These are phyloP conservation scores for Parotocinclus haroldoi DNA, from an alignment of 2,797 vertebrate species.

Conservation along the genomic window DNA sequence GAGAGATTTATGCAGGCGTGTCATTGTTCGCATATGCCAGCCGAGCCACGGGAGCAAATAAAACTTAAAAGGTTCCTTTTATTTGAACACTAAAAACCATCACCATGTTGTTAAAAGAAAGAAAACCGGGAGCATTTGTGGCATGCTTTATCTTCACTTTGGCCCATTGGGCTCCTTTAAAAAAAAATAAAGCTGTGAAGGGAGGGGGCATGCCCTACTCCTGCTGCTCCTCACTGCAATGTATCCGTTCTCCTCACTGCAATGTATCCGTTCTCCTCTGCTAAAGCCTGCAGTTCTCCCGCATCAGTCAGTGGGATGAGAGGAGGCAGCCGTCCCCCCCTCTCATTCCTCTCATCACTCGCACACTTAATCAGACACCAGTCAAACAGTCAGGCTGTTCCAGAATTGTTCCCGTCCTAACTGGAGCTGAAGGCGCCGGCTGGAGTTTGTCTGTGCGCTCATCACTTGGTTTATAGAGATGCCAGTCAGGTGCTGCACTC, in stretches of 20 bases:
- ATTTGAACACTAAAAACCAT: constrained; percentile 72
- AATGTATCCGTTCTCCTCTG: neutral
- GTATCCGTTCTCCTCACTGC: constrained; percentile 15
- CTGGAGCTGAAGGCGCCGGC: constrained; percentile 87
- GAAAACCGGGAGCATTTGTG: constrained; percentile 50
- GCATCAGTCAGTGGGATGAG: constrained; percentile 28
- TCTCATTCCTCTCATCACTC: constrained; percentile 21
- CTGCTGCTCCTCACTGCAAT: constrained; percentile 16
- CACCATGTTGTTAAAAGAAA: constrained; percentile 57
- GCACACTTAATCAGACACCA: constrained; percentile 2
- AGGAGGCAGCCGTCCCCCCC: constrained; percentile 30
- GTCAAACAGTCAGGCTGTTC: constrained; percentile 32
- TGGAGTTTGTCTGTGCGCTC: constrained; percentile 92
- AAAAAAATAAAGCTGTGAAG: neutral
- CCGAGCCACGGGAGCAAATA: constrained; percentile 63
- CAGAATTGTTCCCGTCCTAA: constrained; percentile 64
- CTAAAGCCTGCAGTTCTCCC: neutral
- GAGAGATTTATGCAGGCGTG: constrained; percentile 49
- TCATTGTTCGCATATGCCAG: constrained; percentile 59
- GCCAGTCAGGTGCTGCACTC: constrained; percentile 77
- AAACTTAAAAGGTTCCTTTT: constrained; percentile 74
- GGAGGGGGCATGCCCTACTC: constrained; percentile 10
- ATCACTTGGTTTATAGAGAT: constrained; percentile 96
- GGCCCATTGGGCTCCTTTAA: constrained; percentile 34
- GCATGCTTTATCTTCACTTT: constrained; percentile 53